Evolutionary conservation across 2,888 invertebrate genomes (phyloP).

Genomic region (Brachypalpus laphriformis): DNA sequence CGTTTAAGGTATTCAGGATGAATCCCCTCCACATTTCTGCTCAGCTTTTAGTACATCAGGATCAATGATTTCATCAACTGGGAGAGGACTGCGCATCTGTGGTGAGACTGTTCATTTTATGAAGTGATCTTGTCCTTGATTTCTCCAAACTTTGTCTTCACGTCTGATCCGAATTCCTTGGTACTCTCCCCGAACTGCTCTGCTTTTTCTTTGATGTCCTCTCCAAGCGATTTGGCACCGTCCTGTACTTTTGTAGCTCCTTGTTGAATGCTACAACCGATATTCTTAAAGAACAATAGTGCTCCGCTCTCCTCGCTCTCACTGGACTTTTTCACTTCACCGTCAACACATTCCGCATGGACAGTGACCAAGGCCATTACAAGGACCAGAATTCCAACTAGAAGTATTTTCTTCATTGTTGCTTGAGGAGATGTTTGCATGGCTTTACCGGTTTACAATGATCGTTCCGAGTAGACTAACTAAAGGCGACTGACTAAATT

Average conservation of each 20-base stretch:
- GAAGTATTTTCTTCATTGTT: constrained; percentile 36
- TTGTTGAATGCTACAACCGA: neutral
- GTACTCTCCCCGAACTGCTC: too few species aligned
- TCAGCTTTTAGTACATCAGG: constrained; percentile 80
- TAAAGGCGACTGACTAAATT: constrained; percentile 48
- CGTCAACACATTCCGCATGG: neutral
- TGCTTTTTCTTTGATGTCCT: too few species aligned
- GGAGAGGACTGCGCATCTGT: constrained; percentile 75
- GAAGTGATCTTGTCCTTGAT: neutral
- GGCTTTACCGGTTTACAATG: too few species aligned
- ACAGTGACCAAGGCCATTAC: neutral
- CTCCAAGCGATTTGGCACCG: too few species aligned
- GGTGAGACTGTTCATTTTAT: too few species aligned
- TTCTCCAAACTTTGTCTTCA: neutral
- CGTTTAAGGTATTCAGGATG: constrained; percentile 80
- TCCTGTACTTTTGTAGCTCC: too few species aligned
- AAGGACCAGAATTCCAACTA: neutral
- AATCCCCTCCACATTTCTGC: constrained; percentile 80
- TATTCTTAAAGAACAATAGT: constrained; percentile 34
- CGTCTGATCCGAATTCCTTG: too few species aligned
- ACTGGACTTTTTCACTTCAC: constrained; percentile 43
- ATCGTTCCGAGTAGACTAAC: constrained; percentile 2
- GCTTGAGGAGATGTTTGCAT: neutral
- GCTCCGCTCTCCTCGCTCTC: constrained; percentile 78
- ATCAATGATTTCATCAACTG: constrained; percentile 80